A percentile compares a stretch with the other conserved stretches of the same genome.
phyloP scores from a whole-genome alignment of 2,113 vertebrate genomes.

The Toxotes jaculatrix region DNA sequence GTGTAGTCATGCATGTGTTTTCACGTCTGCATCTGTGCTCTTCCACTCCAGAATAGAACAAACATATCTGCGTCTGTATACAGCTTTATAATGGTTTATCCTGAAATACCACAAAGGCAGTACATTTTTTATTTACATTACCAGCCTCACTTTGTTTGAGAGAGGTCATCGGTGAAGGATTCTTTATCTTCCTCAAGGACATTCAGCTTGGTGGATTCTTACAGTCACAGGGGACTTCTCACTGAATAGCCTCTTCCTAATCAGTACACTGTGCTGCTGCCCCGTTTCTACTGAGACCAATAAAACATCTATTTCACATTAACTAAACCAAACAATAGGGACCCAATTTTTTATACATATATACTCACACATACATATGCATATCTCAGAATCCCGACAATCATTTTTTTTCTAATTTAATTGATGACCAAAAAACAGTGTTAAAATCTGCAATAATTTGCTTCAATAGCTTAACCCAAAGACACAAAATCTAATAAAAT shows the following conservation, averaged over 20 bases:
- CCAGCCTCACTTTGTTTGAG: not conserved
- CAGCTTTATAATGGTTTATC: not conserved
- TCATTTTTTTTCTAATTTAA: not conserved
- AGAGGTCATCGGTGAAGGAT: constrained; percentile 31
- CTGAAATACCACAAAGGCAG: not conserved
- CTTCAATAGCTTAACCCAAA: not conserved
- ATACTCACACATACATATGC: not conserved
- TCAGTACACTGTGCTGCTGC: not conserved
- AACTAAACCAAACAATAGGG: not conserved
- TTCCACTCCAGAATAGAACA: constrained; percentile 7
- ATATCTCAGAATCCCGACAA: not conserved
- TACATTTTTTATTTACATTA: not conserved
- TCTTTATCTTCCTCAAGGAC: constrained; percentile 17
- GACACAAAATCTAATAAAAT: not conserved
- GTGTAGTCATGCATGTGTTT: constrained; percentile 61
- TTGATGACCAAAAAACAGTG: not conserved
- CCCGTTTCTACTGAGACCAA: not conserved
- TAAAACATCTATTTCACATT: constrained; percentile 14
- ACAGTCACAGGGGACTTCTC: constrained; percentile 12
- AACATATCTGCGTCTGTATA: not conserved
- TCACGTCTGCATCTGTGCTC: constrained; percentile 57
- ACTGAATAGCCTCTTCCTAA: constrained; percentile 18
- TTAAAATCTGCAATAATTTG: not conserved
- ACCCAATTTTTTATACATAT: not conserved
- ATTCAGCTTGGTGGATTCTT: constrained; percentile 1